These are phyloP conservation scores for Trypoxylus dichotomus DNA, from an alignment of 1,140 invertebrate species.

Conservation along the genomic window DNA sequence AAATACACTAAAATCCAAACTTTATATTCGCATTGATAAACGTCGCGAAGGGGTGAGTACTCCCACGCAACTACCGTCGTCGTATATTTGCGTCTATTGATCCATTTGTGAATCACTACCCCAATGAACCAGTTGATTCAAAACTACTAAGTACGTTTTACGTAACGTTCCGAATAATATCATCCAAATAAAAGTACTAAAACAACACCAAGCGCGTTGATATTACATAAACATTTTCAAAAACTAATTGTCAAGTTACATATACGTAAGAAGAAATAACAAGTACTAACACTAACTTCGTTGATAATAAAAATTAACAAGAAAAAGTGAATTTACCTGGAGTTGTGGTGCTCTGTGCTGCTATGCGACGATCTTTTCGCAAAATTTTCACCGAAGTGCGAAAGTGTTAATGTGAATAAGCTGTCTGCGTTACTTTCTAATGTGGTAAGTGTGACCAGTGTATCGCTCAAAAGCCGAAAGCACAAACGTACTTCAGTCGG, in stretches of 20 bases:
- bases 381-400: not conserved
- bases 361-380: not conserved
- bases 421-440: not conserved
- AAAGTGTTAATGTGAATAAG: not conserved
- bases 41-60: conserved; percentile 3
- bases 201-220: not conserved
- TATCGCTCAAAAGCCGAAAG: conserved; percentile 28
- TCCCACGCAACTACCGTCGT: conserved; percentile 26
- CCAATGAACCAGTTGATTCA: conserved; percentile 37
- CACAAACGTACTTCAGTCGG: conserved; percentile 17
- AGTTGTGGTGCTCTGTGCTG: not conserved
- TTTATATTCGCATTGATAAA: not conserved
- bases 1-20: not conserved
- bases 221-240: not conserved
- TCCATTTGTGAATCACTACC: conserved; percentile 35
- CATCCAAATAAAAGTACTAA: not conserved
- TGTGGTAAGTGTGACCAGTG: conserved; percentile 1
- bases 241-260: not conserved
- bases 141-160: not conserved
- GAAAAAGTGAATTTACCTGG: not conserved
- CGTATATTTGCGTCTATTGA: conserved; percentile 33
- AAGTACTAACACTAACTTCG: not conserved
- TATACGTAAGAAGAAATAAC: not conserved
- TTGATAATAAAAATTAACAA: not conserved
- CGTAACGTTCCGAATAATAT: not conserved